phyloP scores from a whole-genome alignment of 2,888 invertebrate genomes.

The Hemicrepidius hirtus region DNA sequence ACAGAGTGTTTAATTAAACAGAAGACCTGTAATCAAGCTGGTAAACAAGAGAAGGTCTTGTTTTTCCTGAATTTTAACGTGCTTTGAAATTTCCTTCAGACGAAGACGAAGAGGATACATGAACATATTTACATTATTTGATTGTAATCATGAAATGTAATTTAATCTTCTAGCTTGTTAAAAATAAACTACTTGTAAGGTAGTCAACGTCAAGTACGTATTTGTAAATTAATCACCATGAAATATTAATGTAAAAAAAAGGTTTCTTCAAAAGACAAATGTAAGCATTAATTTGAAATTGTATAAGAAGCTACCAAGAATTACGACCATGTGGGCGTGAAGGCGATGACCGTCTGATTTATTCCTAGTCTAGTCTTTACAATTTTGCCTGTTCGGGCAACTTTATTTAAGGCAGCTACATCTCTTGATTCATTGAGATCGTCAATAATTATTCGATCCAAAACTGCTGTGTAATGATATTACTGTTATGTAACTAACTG shows the following conservation, averaged over 20 bases:
- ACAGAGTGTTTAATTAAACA: conserved; percentile 3
- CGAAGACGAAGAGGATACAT: no score
- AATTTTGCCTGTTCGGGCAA: neutral
- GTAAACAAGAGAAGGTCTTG: neutral
- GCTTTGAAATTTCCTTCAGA: no score
- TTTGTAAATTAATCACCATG: no score
- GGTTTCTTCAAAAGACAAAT: neutral
- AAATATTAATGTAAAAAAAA: no score
- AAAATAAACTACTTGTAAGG: no score
- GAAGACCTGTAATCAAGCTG: neutral
- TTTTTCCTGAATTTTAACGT: no score
- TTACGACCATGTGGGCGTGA: conserved; percentile 20
- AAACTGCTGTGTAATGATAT: no score
- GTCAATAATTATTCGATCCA: neutral
- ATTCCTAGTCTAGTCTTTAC: conserved; percentile 21
- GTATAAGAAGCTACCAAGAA: conserved; percentile 10
- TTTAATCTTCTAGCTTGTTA: no score
- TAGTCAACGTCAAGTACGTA: no score
- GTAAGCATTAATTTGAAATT: conserved; percentile 9
- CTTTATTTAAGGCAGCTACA: neutral
- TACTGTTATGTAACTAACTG: no score
- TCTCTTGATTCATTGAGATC: neutral
- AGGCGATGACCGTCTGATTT: conserved; percentile 42
- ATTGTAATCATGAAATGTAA: no score
- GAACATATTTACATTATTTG: no score